phyloP scores from a whole-genome alignment of 2,797 vertebrate species.

The Eremophila alpestris region DNA sequence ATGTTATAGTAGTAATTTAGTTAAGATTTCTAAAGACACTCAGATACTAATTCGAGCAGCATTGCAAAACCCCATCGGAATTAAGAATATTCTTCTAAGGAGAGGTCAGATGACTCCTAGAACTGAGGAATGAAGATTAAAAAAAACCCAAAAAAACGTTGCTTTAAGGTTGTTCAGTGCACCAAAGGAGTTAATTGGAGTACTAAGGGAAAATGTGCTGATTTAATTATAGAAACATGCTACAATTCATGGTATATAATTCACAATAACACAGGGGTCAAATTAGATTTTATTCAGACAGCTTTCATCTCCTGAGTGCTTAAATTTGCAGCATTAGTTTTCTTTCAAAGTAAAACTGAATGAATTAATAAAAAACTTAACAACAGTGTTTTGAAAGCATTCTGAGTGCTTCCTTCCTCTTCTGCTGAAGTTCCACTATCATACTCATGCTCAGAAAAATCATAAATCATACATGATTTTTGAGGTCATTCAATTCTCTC shows the following conservation, averaged over 20 bases:
- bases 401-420: neutral
- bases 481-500: neutral
- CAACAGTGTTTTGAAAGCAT: neutral
- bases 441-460: neutral
- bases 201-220: neutral
- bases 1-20: neutral
- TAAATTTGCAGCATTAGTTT: neutral
- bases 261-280: neutral
- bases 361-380: neutral
- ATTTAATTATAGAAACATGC: neutral
- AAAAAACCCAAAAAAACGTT: neutral
- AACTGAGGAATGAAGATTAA: neutral
- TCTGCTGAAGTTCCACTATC: neutral
- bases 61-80: neutral
- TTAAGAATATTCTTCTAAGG: neutral
- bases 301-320: neutral
- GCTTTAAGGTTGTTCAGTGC: neutral
- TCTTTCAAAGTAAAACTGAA: neutral
- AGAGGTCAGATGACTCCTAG: neutral
- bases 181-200: neutral
- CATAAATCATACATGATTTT: neutral
- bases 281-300: neutral
- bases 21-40: neutral
- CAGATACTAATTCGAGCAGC: neutral
- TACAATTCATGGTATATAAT: neutral